Evolutionary conservation across 2,113 vertebrate genomes (phyloP).

Genomic region (Paradisaea rubra): DNA sequence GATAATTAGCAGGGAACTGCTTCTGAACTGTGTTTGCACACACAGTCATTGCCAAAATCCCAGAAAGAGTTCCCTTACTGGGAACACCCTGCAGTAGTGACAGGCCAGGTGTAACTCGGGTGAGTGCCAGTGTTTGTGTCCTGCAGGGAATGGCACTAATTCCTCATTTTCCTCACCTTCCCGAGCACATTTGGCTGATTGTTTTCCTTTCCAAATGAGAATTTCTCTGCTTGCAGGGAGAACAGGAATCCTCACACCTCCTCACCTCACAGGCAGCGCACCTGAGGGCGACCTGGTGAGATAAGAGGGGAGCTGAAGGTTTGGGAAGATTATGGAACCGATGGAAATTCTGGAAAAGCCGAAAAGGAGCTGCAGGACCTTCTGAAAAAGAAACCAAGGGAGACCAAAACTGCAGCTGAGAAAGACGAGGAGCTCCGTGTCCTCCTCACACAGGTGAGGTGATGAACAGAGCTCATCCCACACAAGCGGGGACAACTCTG

Average conservation of each 20-base stretch:
- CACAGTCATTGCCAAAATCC: neutral
- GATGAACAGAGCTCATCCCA: neutral
- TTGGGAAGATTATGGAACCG: neutral
- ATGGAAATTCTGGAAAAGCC: neutral
- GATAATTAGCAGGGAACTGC: neutral
- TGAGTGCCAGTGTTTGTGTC: neutral
- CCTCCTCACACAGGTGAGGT: neutral
- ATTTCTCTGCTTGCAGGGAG: neutral
- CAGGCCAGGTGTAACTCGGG: neutral
- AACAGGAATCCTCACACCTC: neutral
- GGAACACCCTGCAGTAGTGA: neutral
- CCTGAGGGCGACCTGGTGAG: neutral
- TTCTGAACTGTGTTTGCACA: neutral
- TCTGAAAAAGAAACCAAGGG: neutral
- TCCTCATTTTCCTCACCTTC: neutral
- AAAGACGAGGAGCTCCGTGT: neutral
- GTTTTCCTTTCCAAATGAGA: neutral
- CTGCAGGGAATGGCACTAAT: neutral
- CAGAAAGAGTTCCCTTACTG: neutral
- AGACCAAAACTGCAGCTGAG: neutral
- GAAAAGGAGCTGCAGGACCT: neutral
- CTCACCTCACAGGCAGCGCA: neutral
- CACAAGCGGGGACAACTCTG: neutral
- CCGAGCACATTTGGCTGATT: neutral
- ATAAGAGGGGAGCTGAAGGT: neutral